A percentile compares a stretch with the other conserved stretches of the same genome.
phyloP scores from a whole-genome alignment of 2,888 invertebrate genomes.

The Girardia tigrina region DNA sequence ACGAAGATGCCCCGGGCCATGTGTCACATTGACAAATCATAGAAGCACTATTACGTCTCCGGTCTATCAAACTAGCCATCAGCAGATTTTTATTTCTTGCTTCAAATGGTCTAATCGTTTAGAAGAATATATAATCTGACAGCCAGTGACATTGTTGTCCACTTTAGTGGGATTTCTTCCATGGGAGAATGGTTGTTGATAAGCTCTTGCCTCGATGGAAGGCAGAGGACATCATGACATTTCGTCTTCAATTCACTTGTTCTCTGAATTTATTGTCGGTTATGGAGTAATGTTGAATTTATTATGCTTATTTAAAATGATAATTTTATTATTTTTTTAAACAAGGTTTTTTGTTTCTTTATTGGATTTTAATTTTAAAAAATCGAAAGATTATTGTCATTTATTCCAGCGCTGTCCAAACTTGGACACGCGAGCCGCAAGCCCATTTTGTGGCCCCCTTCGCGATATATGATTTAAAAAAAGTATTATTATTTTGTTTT shows the following conservation, averaged over 20 bases:
- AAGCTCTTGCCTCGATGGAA: background rate
- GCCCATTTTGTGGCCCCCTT: too few relatives aligned
- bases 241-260: conserved; percentile 19
- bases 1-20: background rate
- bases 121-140: conserved; percentile 23
- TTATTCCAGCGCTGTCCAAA: too few relatives aligned
- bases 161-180: conserved; percentile 20
- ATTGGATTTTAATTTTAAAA: too few relatives aligned
- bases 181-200: background rate
- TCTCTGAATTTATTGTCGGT: background rate
- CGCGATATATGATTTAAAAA: too few relatives aligned
- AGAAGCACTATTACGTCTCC: conserved; percentile 20
- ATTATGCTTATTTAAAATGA: too few relatives aligned
- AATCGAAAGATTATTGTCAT: too few relatives aligned
- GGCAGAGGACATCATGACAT: conserved; percentile 2
- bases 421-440: too few relatives aligned
- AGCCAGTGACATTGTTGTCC: conserved; percentile 18
- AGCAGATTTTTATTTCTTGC: conserved; percentile 14
- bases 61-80: conserved; percentile 15
- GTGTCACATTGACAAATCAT: background rate
- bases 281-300: background rate
- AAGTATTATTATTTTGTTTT: too few relatives aligned
- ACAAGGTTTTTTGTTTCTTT: too few relatives aligned
- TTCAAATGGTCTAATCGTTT: conserved; percentile 19
- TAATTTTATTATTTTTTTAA: too few relatives aligned